These are phyloP conservation scores for Drosophila watanabei DNA, from an alignment of 1,140 invertebrate genomes.

Conservation along the genomic window DNA sequence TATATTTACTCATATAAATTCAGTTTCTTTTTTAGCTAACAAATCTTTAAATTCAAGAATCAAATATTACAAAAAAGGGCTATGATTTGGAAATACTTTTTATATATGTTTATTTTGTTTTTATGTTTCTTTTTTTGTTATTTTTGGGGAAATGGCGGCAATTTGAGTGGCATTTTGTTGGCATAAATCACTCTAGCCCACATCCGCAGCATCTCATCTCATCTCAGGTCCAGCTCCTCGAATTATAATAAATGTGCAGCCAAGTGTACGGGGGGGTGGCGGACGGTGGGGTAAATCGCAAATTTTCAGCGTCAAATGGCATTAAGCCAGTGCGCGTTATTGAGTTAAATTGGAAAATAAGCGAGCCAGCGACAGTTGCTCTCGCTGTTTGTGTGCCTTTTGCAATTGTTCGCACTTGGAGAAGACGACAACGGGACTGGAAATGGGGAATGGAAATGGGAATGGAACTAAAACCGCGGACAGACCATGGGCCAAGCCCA, in stretches of 20 bases:
- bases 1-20: no score
- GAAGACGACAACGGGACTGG: slow-evolving; percentile 16
- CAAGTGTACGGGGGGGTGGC: background rate
- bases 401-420: slow-evolving; percentile 78
- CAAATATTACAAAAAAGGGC: background rate
- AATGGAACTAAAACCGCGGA: slow-evolving; percentile 15
- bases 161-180: slow-evolving; percentile 42
- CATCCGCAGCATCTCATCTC: slow-evolving; percentile 41
- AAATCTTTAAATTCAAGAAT: background rate
- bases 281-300: slow-evolving; percentile 67
- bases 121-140: background rate
- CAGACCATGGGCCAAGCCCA: slow-evolving; percentile 32
- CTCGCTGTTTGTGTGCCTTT: slow-evolving; percentile 42
- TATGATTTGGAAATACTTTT: background rate
- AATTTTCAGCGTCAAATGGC: slow-evolving; percentile 81
- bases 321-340: slow-evolving; percentile 80
- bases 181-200: slow-evolving; percentile 57
- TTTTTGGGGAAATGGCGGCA: slow-evolving; percentile 13
- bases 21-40: background rate
- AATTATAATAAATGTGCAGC: slow-evolving; percentile 60
- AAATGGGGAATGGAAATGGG: background rate
- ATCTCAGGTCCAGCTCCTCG: slow-evolving; percentile 48
- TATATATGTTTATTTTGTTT: background rate
- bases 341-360: slow-evolving; percentile 84
- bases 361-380: slow-evolving; percentile 71